phyloP scores from a whole-genome alignment of 2,888 invertebrate genomes.

The Watsonalla cultraria region DNA sequence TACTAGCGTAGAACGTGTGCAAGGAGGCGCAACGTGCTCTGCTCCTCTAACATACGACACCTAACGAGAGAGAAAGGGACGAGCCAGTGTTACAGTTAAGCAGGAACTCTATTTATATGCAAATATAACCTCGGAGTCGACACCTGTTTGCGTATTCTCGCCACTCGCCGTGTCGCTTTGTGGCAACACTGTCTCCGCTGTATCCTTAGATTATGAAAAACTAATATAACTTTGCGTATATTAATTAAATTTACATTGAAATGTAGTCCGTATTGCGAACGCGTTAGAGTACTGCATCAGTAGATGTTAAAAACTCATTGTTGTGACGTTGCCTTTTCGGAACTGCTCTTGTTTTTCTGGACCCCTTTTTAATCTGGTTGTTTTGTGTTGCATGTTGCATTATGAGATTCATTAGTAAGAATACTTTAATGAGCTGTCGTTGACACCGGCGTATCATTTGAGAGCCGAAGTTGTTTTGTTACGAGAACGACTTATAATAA shows the following conservation, averaged over 20 bases:
- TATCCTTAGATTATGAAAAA: constrained; percentile 60
- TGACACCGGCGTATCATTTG: too few relatives aligned
- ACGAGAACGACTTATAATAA: background rate
- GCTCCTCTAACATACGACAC: constrained; percentile 55
- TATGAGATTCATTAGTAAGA: constrained; percentile 32
- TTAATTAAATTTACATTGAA: constrained; percentile 21
- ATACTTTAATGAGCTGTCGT: constrained; percentile 21
- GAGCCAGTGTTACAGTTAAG: constrained; percentile 74
- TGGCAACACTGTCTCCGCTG: constrained; percentile 64
- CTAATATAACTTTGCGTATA: constrained; percentile 30
- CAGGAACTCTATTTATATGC: constrained; percentile 80
- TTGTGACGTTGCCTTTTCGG: background rate
- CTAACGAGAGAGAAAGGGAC: constrained; percentile 66
- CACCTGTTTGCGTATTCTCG: constrained; percentile 79
- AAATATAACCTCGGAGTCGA: constrained; percentile 77
- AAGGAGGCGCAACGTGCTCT: constrained; percentile 60
- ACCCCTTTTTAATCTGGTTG: constrained; percentile 32
- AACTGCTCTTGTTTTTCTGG: constrained; percentile 26
- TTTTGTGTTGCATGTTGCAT: constrained; percentile 17
- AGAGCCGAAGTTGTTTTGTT: background rate
- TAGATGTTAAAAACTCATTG: background rate
- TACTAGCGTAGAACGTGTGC: constrained; percentile 58
- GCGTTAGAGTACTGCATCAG: constrained; percentile 13
- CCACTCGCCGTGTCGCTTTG: constrained; percentile 63
- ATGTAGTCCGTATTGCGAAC: constrained; percentile 24